Evolutionary conservation across 2,888 invertebrate species (phyloP).

Genomic region (Octonoba sinensis): DNA sequence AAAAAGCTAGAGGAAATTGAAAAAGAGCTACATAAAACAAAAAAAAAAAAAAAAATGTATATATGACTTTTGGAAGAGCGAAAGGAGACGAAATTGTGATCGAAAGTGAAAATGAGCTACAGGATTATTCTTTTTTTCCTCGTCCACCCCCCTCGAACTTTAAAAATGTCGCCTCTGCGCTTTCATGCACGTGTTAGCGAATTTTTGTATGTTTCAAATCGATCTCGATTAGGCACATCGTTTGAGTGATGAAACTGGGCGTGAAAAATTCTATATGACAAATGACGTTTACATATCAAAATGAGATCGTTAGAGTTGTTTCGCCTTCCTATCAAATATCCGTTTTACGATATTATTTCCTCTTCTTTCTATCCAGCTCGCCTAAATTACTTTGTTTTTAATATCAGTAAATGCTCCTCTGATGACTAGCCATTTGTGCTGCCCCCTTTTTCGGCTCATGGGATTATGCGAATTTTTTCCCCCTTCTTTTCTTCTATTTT

Average conservation of each 20-base stretch:
- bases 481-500: conserved; percentile 20
- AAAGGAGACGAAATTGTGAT: conserved; percentile 51
- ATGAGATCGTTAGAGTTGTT: conserved; percentile 58
- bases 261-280: conserved; percentile 57
- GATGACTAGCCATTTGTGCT: conserved; percentile 54
- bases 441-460: neutral
- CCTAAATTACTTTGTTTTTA: conserved; percentile 63
- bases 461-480: neutral
- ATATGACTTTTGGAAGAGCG: neutral
- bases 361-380: conserved; percentile 44
- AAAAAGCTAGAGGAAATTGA: conserved; percentile 57
- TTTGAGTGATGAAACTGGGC: conserved; percentile 62
- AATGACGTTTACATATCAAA: conserved; percentile 64
- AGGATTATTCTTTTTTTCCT: conserved; percentile 19
- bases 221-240: conserved; percentile 61
- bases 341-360: conserved; percentile 62
- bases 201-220: conserved; percentile 41
- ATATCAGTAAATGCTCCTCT: conserved; percentile 59
- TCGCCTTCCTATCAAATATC: conserved; percentile 60
- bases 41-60: conserved; percentile 19
- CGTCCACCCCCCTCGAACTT: neutral
- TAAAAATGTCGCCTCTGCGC: conserved; percentile 19
- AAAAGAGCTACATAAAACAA: conserved; percentile 27
- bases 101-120: conserved; percentile 55
- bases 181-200: conserved; percentile 31